Evolutionary conservation across 2,888 invertebrate genomes (phyloP).

Genomic region (Anoplius nigerrimus): DNA sequence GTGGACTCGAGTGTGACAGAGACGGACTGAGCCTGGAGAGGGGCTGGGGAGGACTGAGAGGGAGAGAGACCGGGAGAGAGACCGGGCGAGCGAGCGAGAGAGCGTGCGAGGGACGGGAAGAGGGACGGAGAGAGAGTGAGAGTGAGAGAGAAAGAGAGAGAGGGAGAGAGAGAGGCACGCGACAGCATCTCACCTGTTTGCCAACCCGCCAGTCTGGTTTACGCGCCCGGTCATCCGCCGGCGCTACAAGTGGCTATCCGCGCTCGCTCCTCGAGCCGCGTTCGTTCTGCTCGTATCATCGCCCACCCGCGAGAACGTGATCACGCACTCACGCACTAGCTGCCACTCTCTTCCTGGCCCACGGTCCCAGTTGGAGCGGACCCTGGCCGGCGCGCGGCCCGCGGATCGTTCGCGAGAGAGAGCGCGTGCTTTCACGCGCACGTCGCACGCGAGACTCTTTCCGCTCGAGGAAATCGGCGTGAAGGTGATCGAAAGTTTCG

Average conservation of each 20-base stretch:
- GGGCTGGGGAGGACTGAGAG: neutral
- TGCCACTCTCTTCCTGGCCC: neutral
- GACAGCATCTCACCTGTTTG: constrained; percentile 67
- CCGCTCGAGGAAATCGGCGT: too few relatives aligned
- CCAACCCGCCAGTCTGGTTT: constrained; percentile 67
- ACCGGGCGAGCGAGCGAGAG: constrained; percentile 5
- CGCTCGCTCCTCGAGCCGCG: constrained; percentile 2
- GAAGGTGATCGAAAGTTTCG: neutral
- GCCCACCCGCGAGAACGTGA: neutral
- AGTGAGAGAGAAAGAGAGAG: constrained; percentile 18
- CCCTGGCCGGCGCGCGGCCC: too few relatives aligned
- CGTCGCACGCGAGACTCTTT: too few relatives aligned
- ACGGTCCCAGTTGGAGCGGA: neutral
- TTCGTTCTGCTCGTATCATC: neutral
- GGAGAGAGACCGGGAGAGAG: constrained; percentile 5
- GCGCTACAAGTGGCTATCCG: constrained; percentile 61
- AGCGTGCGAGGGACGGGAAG: neutral
- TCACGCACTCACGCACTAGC: constrained; percentile 14
- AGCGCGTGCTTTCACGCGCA: too few relatives aligned
- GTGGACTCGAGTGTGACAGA: too few relatives aligned
- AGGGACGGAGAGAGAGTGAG: constrained; percentile 23
- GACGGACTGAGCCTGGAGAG: neutral
- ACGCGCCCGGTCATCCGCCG: constrained; percentile 68
- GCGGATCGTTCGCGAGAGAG: too few relatives aligned
- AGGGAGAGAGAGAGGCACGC: constrained; percentile 49